Evolutionary conservation across 2,888 invertebrate species (phyloP).

Genomic region (Panorpa germanica): DNA sequence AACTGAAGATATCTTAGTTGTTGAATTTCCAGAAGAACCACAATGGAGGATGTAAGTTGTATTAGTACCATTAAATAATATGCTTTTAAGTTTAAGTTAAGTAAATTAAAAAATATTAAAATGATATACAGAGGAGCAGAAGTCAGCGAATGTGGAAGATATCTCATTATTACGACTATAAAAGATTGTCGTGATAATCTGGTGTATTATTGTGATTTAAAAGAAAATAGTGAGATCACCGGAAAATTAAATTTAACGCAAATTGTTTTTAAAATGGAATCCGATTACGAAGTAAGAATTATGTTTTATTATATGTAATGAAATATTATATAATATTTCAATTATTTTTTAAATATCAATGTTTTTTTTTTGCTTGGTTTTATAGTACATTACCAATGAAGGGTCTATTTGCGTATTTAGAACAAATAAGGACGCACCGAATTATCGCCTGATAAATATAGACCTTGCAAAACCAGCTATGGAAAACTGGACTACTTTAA

Average conservation of each 20-base stretch:
- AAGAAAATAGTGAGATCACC: constrained; percentile 37
- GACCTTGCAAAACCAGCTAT: constrained; percentile 51
- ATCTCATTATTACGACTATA: constrained; percentile 64
- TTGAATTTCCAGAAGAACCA: constrained; percentile 82
- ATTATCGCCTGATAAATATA: constrained; percentile 73
- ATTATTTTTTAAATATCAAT: constrained; percentile 6
- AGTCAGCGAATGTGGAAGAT: constrained; percentile 83
- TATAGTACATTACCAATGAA: constrained; percentile 78
- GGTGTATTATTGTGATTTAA: constrained; percentile 66
- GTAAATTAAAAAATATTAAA: constrained; percentile 16
- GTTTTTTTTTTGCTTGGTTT: constrained; percentile 14
- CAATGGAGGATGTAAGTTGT: constrained; percentile 73
- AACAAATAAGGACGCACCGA: constrained; percentile 86
- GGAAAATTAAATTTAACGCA: constrained; percentile 51
- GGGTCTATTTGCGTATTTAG: constrained; percentile 67
- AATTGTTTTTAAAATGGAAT: constrained; percentile 76
- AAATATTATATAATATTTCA: constrained; percentile 1
- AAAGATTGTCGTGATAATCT: constrained; percentile 87
- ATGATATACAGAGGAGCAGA: constrained; percentile 45
- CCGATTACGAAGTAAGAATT: constrained; percentile 68
- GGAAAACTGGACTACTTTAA: constrained; percentile 65
- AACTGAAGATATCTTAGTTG: constrained; percentile 66
- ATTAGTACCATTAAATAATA: constrained; percentile 7
- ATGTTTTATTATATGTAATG: constrained; percentile 6
- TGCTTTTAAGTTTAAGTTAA: constrained; percentile 8